Evolutionary conservation across 2,113 vertebrate species (phyloP).

Genomic region (Alces alces): DNA sequence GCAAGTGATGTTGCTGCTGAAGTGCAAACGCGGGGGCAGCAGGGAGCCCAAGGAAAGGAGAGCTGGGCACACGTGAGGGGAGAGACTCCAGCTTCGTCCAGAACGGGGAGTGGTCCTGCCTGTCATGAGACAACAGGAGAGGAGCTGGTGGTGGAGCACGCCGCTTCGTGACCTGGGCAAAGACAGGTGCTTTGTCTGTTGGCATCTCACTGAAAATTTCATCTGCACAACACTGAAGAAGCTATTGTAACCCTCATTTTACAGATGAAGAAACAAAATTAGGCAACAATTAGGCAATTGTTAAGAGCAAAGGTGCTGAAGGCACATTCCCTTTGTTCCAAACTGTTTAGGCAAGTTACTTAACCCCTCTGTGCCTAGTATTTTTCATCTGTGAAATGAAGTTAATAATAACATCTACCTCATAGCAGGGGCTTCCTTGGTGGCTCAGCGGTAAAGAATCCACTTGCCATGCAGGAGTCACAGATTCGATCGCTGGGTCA

Average conservation of each 20-base stretch:
- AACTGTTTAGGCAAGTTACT: not conserved
- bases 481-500: not conserved
- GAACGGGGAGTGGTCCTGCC: too few relatives aligned
- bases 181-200: not conserved
- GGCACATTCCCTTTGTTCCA: not conserved
- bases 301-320: not conserved
- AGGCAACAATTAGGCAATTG: not conserved
- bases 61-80: accelerated
- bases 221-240: not conserved
- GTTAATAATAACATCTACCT: not conserved
- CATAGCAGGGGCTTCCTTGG: not conserved
- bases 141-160: not conserved
- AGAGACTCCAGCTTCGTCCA: not conserved
- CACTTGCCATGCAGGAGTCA: not conserved
- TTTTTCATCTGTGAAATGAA: not conserved
- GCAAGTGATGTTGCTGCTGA: not conserved
- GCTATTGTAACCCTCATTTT: not conserved
- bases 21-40: not conserved
- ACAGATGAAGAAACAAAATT: not conserved
- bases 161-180: accelerated
- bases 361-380: not conserved
- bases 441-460: not conserved
- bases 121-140: not conserved
- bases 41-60: not conserved
- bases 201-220: not conserved